Evolutionary conservation across 2,113 vertebrate genomes (phyloP).

Genomic region (Tyrannus savana): DNA sequence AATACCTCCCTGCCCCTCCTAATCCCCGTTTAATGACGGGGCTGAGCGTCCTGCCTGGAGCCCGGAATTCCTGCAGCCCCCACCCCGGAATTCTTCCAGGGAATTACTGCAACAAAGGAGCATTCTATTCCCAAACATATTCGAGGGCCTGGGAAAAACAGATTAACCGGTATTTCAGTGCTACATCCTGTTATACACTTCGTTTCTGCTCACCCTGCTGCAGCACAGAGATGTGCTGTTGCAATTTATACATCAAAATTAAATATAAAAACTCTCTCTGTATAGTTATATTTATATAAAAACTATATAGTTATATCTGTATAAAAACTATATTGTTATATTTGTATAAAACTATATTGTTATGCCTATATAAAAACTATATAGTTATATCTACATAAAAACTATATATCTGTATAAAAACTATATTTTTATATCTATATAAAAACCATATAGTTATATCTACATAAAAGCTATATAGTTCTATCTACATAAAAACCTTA

Average conservation of each 20-base stretch:
- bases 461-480: too few species aligned
- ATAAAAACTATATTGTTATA: too few species aligned
- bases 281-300: too few species aligned
- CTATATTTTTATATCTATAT: too few species aligned
- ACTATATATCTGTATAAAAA: background rate
- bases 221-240: background rate
- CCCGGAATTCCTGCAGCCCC: constrained; percentile 46
- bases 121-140: constrained; percentile 47
- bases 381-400: background rate
- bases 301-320: background rate
- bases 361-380: too few species aligned
- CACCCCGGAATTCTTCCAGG: constrained; percentile 63
- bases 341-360: background rate
- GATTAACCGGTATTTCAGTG: constrained; percentile 36
- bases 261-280: fast-evolving
- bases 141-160: constrained; percentile 21
- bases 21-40: constrained; percentile 76
- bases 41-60: constrained; percentile 48
- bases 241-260: background rate
- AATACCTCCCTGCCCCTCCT: constrained; percentile 68
- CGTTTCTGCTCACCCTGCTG: background rate
- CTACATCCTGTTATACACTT: background rate
- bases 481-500: too few species aligned
- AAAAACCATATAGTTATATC: too few species aligned
- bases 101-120: constrained; percentile 76